phyloP scores from a whole-genome alignment of 1,140 invertebrate species.

The Dendroctonus valens region DNA sequence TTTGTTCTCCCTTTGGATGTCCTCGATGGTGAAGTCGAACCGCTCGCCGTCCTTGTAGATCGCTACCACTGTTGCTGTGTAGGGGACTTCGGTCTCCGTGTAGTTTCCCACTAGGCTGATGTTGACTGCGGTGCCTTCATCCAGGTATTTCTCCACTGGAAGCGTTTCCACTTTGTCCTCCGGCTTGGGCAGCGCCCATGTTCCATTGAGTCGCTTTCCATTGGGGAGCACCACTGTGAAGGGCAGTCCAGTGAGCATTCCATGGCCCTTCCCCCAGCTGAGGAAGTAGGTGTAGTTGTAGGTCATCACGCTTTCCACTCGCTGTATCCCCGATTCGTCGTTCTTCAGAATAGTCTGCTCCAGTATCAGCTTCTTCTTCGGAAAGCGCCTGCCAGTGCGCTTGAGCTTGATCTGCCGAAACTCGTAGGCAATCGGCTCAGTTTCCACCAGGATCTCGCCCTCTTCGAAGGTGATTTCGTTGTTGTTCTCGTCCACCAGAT shows the following conservation, averaged over 20 bases:
- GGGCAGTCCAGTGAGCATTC: constrained; percentile 69
- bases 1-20: constrained; percentile 61
- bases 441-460: constrained; percentile 75
- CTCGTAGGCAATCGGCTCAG: constrained; percentile 73
- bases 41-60: constrained; percentile 63
- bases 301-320: constrained; percentile 66
- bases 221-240: constrained; percentile 65
- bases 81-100: constrained; percentile 69
- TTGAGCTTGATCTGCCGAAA: constrained; percentile 65
- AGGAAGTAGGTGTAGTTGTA: constrained; percentile 68
- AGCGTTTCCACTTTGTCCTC: constrained; percentile 60
- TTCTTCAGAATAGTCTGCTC: constrained; percentile 65
- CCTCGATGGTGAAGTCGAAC: constrained; percentile 55
- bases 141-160: constrained; percentile 60
- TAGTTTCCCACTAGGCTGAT: constrained; percentile 71
- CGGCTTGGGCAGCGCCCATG: constrained; percentile 65
- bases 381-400: constrained; percentile 56
- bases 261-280: constrained; percentile 76
- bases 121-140: constrained; percentile 75
- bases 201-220: constrained; percentile 59
- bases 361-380: constrained; percentile 56
- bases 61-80: constrained; percentile 66
- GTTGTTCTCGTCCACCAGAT: constrained; percentile 64
- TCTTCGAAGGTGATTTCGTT: constrained; percentile 57
- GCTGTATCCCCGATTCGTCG: constrained; percentile 51